Percentiles rank a stretch among this genome's conserved stretches.
These are phyloP conservation scores for Diogma glabrata DNA, from an alignment of 2,888 invertebrate species.

Conservation along the genomic window DNA sequence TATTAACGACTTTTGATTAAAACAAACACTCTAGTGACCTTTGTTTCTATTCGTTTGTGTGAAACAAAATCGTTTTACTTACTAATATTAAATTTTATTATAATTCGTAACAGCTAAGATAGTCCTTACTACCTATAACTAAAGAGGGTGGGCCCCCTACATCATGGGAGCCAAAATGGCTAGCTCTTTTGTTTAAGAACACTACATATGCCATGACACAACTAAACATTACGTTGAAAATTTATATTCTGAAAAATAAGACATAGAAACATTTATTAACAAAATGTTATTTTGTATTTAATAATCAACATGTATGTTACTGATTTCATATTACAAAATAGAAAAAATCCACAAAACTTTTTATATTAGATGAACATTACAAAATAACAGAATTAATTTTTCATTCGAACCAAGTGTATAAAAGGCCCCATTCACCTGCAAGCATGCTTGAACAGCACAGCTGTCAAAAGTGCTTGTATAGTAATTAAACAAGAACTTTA, in stretches of 20 bases:
- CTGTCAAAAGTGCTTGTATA: no score
- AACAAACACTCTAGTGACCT: neutral
- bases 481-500: no score
- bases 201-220: conserved; percentile 37
- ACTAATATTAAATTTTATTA: conserved; percentile 8
- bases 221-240: conserved; percentile 30
- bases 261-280: neutral
- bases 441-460: no score
- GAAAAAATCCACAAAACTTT: no score
- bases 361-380: no score
- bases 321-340: no score
- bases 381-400: no score
- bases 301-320: no score
- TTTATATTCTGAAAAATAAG: neutral
- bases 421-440: no score
- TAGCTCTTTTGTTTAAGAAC: conserved; percentile 19
- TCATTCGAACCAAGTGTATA: no score
- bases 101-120: conserved; percentile 4
- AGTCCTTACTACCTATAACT: conserved; percentile 15
- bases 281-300: neutral
- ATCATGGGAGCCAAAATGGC: conserved; percentile 30
- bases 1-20: neutral
- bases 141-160: conserved; percentile 35
- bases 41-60: neutral
- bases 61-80: neutral